A percentile compares a stretch with the other conserved stretches of the same genome.
phyloP scores from a whole-genome alignment of 2,113 vertebrate genomes.

The Scytalopus superciliaris region DNA sequence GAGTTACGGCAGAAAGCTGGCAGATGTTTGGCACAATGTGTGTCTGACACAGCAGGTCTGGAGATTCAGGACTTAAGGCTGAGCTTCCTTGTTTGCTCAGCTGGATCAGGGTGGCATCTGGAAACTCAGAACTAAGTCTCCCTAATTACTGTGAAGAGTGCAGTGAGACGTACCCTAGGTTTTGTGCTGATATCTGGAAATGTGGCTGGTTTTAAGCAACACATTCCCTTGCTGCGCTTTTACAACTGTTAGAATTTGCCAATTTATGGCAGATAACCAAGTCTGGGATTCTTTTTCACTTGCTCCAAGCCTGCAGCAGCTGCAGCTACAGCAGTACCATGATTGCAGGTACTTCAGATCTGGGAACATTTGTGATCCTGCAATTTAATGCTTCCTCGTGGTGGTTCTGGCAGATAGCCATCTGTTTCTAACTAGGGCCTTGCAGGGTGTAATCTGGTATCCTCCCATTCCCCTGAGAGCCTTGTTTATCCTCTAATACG shows the following conservation, averaged over 20 bases:
- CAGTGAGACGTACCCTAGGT: background rate
- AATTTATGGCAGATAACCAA: background rate
- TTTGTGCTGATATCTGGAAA: background rate
- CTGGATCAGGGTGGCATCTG: background rate
- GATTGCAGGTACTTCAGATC: background rate
- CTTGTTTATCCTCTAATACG: constrained; percentile 15
- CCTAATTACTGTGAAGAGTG: background rate
- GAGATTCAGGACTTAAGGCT: background rate
- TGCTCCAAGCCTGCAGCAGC: background rate
- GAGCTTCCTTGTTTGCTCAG: background rate
- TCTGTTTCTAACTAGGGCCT: constrained; percentile 22
- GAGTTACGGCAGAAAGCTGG: background rate
- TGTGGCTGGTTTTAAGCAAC: background rate
- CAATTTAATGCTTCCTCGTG: background rate
- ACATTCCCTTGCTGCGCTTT: background rate
- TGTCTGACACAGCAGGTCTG: background rate
- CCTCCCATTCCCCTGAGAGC: constrained; percentile 16
- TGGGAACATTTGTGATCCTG: background rate
- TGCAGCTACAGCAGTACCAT: background rate
- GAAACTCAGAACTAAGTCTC: background rate
- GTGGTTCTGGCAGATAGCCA: background rate
- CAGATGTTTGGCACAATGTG: background rate
- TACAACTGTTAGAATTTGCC: background rate
- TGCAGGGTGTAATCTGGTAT: constrained; percentile 19
- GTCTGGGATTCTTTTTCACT: background rate